phyloP scores from a whole-genome alignment of 2,113 vertebrate genomes.

The Rallus limicola region DNA sequence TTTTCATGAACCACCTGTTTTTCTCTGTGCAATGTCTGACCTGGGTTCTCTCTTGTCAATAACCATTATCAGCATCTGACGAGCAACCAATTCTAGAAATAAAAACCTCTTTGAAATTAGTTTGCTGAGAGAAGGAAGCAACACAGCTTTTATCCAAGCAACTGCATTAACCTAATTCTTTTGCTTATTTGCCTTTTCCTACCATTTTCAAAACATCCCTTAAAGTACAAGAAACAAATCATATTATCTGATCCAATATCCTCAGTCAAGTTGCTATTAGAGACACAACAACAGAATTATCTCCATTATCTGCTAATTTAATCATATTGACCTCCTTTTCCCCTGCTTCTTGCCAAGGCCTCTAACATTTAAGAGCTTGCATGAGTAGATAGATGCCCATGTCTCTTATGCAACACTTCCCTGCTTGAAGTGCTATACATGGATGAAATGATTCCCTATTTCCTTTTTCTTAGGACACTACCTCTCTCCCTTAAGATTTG shows the following conservation, averaged over 20 bases:
- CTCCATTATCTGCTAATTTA: constrained; percentile 10
- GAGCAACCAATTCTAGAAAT: not conserved
- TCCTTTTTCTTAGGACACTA: not conserved
- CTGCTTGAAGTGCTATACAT: not conserved
- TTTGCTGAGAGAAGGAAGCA: not conserved
- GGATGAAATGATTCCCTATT: not conserved
- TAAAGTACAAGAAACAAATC: not conserved
- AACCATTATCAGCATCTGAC: not conserved
- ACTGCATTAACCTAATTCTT: not conserved
- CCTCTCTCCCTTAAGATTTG: not conserved
- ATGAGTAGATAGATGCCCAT: not conserved
- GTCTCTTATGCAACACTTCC: not conserved
- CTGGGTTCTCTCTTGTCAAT: not conserved
- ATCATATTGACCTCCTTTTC: not conserved
- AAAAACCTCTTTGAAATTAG: not conserved
- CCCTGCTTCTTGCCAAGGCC: not conserved
- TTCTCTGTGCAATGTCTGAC: not conserved
- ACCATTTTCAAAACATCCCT: not conserved
- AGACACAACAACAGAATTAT: not conserved
- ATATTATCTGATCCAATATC: not conserved
- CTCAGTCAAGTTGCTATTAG: not conserved
- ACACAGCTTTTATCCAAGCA: not conserved
- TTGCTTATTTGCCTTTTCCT: not conserved
- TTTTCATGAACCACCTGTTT: not conserved
- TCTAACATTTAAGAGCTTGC: not conserved